A percentile compares a stretch with the other conserved stretches of the same genome.
phyloP scores from a whole-genome alignment of 2,888 invertebrate species.

The Ophion costatus region DNA sequence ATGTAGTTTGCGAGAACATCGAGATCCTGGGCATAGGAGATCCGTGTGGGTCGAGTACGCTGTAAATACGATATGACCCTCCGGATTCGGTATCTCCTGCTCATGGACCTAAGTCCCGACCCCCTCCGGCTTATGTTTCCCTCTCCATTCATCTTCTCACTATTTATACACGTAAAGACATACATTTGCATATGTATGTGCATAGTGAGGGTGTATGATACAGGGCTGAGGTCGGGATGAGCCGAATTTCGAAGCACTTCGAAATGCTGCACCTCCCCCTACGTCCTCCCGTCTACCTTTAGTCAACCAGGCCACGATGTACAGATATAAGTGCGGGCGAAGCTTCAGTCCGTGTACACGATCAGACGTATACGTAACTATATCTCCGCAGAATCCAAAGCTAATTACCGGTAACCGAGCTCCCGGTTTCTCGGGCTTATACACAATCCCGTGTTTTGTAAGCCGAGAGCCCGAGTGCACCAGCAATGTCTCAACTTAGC shows the following conservation, averaged over 20 bases:
- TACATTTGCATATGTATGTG: background rate
- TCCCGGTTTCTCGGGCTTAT: slow-evolving; percentile 73
- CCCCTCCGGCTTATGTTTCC: slow-evolving; percentile 18
- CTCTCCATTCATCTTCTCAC: slow-evolving; percentile 19
- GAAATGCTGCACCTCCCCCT: slow-evolving; percentile 7
- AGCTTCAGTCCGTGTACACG: slow-evolving; percentile 4
- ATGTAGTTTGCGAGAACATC: slow-evolving; percentile 43
- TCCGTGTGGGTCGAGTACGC: slow-evolving; percentile 35
- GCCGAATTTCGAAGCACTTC: slow-evolving; percentile 46
- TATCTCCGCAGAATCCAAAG: slow-evolving; percentile 34
- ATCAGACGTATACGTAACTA: slow-evolving; percentile 21
- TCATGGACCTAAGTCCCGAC: slow-evolving; percentile 22
- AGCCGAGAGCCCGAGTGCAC: slow-evolving; percentile 76
- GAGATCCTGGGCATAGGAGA: slow-evolving; percentile 42
- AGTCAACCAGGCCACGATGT: background rate
- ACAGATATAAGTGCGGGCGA: slow-evolving; percentile 27
- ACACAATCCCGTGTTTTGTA: slow-evolving; percentile 80
- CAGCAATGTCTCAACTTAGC: slow-evolving; percentile 76
- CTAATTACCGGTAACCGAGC: slow-evolving; percentile 61
- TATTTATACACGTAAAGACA: slow-evolving; percentile 4
- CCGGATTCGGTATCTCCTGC: slow-evolving; percentile 58
- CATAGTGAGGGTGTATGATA: slow-evolving; percentile 1
- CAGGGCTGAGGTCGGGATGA: slow-evolving; percentile 6
- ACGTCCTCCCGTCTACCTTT: background rate
- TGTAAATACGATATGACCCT: slow-evolving; percentile 63